phyloP scores from a whole-genome alignment of 1,140 invertebrate genomes.

The Vanessa tameamea region DNA sequence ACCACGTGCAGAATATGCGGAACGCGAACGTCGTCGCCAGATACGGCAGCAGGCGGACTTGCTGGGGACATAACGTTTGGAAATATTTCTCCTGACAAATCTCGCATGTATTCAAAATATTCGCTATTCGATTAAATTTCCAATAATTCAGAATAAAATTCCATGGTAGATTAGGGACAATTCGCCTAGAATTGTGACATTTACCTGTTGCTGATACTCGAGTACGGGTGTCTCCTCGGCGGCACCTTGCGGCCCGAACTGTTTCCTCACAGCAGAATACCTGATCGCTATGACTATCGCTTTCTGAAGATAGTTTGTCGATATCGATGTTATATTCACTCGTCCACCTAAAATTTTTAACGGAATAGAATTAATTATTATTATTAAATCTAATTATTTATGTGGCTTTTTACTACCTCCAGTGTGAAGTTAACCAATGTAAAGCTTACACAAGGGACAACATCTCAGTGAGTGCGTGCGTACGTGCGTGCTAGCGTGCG shows the following conservation, averaged over 20 bases:
- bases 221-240: conserved; percentile 87
- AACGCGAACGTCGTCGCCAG: conserved; percentile 87
- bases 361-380: neutral
- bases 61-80: conserved; percentile 77
- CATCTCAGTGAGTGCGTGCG: too few relatives aligned
- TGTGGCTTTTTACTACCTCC: too few relatives aligned
- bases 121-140: too few relatives aligned
- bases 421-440: too few relatives aligned
- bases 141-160: too few relatives aligned
- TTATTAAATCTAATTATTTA: too few relatives aligned
- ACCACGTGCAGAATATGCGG: conserved; percentile 84
- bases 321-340: conserved; percentile 77
- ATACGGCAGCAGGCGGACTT: conserved; percentile 91
- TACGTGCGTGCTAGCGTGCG: too few relatives aligned
- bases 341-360: conserved; percentile 55
- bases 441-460: too few relatives aligned
- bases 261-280: conserved; percentile 89
- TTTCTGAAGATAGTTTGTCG: conserved; percentile 84
- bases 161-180: neutral
- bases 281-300: conserved; percentile 89
- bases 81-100: neutral
- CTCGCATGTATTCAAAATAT: too few relatives aligned
- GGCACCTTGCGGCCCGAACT: conserved; percentile 85
- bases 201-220: conserved; percentile 90
- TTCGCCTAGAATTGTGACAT: neutral